phyloP scores from a whole-genome alignment of 2,797 vertebrate species.

The Chrosomus eos region DNA sequence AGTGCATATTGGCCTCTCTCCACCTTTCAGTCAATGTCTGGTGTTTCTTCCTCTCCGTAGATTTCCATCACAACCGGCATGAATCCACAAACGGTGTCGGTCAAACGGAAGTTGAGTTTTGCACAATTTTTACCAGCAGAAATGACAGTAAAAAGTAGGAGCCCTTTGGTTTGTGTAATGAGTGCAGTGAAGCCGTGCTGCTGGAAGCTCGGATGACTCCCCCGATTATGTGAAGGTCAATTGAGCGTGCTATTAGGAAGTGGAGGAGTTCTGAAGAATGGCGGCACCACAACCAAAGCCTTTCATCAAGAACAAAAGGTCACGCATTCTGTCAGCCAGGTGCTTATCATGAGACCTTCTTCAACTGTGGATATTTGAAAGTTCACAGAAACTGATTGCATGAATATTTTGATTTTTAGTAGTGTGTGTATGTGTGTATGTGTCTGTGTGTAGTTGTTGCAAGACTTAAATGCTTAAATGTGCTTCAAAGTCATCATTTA shows the following conservation, averaged over 20 bases:
- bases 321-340: constrained; percentile 21
- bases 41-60: background rate
- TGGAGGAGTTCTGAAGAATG: constrained; percentile 1
- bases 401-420: constrained; percentile 1
- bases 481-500: background rate
- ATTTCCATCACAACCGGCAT: constrained; percentile 2
- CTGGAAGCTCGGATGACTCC: constrained; percentile 36
- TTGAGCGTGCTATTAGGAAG: constrained; percentile 46
- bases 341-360: constrained; percentile 32
- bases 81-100: background rate
- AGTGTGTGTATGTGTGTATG: background rate
- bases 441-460: background rate
- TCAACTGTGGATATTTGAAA: background rate
- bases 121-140: constrained; percentile 7
- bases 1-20: constrained; percentile 18
- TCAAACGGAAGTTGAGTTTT: background rate
- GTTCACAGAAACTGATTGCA: constrained; percentile 12
- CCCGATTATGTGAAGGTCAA: constrained; percentile 49
- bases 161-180: constrained; percentile 46
- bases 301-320: constrained; percentile 39
- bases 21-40: background rate
- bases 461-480: background rate
- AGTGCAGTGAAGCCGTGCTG: constrained; percentile 43
- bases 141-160: background rate
- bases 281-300: constrained; percentile 5